phyloP scores from a whole-genome alignment of 30 jellyfish, hydroid and myxozoan species.

The Hydra vulgaris region DNA sequence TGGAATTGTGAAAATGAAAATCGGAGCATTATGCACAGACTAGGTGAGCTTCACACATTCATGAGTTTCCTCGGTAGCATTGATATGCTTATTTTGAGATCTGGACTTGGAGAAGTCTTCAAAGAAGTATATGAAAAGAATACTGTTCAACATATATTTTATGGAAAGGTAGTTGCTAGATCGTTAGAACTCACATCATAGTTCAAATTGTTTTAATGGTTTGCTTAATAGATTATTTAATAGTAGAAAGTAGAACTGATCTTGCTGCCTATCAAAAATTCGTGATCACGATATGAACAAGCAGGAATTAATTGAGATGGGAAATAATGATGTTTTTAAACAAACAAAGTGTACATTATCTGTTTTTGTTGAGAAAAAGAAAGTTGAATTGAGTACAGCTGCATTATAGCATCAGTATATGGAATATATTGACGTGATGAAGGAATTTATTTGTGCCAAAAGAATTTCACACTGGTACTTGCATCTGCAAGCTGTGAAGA shows the following conservation, averaged over 20 bases:
- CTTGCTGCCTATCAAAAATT: constrained; percentile 7
- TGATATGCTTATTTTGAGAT: constrained; percentile 11
- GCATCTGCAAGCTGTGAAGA: constrained; percentile 27
- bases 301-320: background rate
- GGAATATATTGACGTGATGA: constrained; percentile 29
- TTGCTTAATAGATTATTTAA: background rate
- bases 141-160: constrained; percentile 22
- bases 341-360: constrained; percentile 9
- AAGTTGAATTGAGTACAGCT: constrained; percentile 51
- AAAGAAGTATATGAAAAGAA: constrained; percentile 30
- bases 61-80: constrained; percentile 27
- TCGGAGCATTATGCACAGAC: constrained; percentile 14
- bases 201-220: constrained; percentile 18
- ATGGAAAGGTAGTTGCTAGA: constrained; percentile 31
- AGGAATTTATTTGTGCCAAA: constrained; percentile 48
- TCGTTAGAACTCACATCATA: constrained; percentile 24
- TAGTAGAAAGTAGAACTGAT: background rate
- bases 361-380: too few relatives aligned
- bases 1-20: constrained; percentile 21
- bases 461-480: constrained; percentile 53
- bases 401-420: constrained; percentile 37
- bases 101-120: constrained; percentile 27
- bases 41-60: constrained; percentile 30
- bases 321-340: background rate
- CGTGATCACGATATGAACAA: constrained; percentile 8